Conservation (phyloP, 2,888 invertebrate genomes). For the Cerastoderma edule region DNA sequence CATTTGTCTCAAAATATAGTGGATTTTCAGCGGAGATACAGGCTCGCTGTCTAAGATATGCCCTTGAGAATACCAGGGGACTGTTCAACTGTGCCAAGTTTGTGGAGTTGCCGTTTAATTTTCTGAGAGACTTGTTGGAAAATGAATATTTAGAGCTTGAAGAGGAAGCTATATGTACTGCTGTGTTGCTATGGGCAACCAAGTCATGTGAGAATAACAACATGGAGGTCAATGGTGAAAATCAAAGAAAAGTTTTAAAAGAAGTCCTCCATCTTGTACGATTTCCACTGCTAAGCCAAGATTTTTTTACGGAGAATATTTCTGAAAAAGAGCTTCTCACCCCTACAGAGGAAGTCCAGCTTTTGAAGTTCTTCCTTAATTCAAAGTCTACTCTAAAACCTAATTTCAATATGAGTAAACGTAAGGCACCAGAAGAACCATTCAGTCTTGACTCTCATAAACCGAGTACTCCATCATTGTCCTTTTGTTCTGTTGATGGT, state of each 20-base stretch:
- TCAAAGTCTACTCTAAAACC: conserved; percentile 23
- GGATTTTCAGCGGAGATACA: conserved; percentile 30
- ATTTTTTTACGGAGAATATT: conserved; percentile 51
- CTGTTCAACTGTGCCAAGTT: conserved; percentile 43
- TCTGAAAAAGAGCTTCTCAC: conserved; percentile 48
- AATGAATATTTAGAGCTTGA: conserved; percentile 43
- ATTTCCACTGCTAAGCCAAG: conserved; percentile 47
- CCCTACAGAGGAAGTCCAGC: conserved; percentile 42
- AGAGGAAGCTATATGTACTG: conserved; percentile 46
- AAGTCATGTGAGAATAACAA: conserved; percentile 37
- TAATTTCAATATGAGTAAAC: conserved; percentile 32
- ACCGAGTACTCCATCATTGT: not conserved
- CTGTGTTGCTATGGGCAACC: conserved; percentile 44
- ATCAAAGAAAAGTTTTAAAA: conserved; percentile 45
- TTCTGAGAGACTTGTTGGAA: conserved; percentile 37
- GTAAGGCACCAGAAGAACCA: conserved; percentile 35
- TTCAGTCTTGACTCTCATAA: conserved; percentile 12
- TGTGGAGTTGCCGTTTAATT: conserved; percentile 32
- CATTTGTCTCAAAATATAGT: conserved; percentile 38
- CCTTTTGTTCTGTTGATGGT: not conserved
- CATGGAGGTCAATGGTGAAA: conserved; percentile 42
- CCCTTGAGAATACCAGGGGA: conserved; percentile 32
- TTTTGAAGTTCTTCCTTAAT: conserved; percentile 47
- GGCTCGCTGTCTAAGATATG: conserved; percentile 46
- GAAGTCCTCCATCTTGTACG: conserved; percentile 38